Base-by-base conservation (phyloP, 2,113 vertebrate species). In the Cebus imitator region DNA sequence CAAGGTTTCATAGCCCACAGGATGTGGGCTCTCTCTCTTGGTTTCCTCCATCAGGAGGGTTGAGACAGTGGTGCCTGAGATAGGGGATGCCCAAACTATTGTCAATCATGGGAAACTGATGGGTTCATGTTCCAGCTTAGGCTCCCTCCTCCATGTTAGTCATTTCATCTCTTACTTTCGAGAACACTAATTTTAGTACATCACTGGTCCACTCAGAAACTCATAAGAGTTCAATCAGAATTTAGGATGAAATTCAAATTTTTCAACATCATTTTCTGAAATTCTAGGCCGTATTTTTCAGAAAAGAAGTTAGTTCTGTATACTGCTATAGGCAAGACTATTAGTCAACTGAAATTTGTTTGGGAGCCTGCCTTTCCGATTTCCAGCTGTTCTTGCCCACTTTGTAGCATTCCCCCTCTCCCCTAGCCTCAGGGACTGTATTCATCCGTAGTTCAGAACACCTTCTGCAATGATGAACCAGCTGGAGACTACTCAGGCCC, bases 161-260 rank as follows among this genome's bases (percentile, higher is more conserved):
- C 57, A 76, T 66, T 73, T 25, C 17, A 68, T 27, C 43, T 73
- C 35, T 92, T 6, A 50, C 55, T 88, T 96, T 91, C 11, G 18
- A 61, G 64, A 96, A 94, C 25, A 93, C 6, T 90, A 84, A 86
- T 23, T 45, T 89, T 57, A 76, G 87, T 21, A 64, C 25, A 86
- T 35, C 61, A 81, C 35, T 37, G 4, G 3, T 73, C n/a, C 30
- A 64, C 30, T 82, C 21, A 92, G 55, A 96, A 89, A 82, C 58
- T 95, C 50, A 50, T 88, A 64, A 20, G 18, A 61, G 50, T 87
- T 10, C 23, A 72, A 16, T 81, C 50, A 82, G 35, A 95, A 83
- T 88, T 91, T 4, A 89, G 58, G 10, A 96, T 72, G 93, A 94
- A 95, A 96, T 84, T 14, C 48, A 78, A 93, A 78, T 23, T 40